Percentiles rank a stretch among this genome's conserved stretches.
These are phyloP conservation scores for Microchrysa polita DNA, from an alignment of 2,888 invertebrate species.

Conservation along the genomic window DNA sequence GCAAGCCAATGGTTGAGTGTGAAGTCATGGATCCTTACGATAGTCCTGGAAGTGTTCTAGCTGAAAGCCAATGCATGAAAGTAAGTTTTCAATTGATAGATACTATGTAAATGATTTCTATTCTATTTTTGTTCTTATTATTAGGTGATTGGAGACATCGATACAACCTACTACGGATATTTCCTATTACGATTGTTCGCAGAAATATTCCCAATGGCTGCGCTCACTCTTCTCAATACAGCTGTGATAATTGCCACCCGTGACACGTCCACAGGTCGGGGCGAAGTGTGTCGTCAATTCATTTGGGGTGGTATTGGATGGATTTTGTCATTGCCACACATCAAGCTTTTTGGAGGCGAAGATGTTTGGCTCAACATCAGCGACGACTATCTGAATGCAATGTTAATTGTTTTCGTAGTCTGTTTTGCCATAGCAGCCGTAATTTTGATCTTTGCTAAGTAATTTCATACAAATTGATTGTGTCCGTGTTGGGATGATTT, in stretches of 20 bases:
- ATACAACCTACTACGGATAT: constrained; percentile 76
- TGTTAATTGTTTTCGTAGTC: constrained; percentile 63
- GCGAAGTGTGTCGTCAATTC: constrained; percentile 81
- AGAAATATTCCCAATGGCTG: constrained; percentile 81
- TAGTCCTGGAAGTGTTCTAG: constrained; percentile 72
- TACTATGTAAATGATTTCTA: no score
- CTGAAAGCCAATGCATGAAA: constrained; percentile 73
- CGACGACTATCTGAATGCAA: constrained; percentile 25
- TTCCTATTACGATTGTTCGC: constrained; percentile 74
- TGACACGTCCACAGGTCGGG: constrained; percentile 81
- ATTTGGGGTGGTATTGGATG: constrained; percentile 80
- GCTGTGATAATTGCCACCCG: constrained; percentile 84
- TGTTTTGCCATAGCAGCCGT: constrained; percentile 67
- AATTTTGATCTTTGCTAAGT: constrained; percentile 67
- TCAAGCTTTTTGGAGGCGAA: constrained; percentile 64
- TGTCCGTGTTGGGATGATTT: neutral
- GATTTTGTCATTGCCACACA: constrained; percentile 72
- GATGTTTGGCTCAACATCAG: constrained; percentile 56
- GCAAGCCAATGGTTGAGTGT: constrained; percentile 76
- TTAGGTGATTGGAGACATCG: constrained; percentile 70
- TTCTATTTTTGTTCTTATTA: neutral
- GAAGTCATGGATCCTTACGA: constrained; percentile 77
- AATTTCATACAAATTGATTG: constrained; percentile 55
- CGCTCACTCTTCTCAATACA: constrained; percentile 75
- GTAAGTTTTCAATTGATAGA: constrained; percentile 51